Percentiles rank a stretch among this genome's conserved stretches.
Conservation (phyloP, 2,888 invertebrate genomes). For the Phorcus lineatus region DNA sequence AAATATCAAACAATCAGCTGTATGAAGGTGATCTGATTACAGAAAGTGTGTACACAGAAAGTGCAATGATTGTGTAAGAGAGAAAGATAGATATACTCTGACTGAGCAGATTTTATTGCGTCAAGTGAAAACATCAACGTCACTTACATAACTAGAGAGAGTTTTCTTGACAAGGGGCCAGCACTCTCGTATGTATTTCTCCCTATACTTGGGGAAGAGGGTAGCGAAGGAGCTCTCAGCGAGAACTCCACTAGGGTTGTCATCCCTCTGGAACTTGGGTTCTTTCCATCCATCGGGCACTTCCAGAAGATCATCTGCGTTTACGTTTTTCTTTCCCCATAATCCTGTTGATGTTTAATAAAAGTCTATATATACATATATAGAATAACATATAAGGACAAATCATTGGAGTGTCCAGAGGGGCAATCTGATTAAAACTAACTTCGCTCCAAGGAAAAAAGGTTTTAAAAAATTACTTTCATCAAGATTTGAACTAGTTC, state of each 20-base stretch:
- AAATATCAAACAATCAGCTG: no score
- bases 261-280: constrained; percentile 87
- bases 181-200: constrained; percentile 94
- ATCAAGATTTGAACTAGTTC: no score
- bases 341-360: background rate
- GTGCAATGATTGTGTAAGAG: no score
- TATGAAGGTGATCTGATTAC: no score
- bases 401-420: no score
- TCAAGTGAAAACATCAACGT: background rate
- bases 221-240: constrained; percentile 98
- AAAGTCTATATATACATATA: no score
- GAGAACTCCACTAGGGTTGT: constrained; percentile 91
- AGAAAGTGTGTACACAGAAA: no score
- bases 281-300: constrained; percentile 77
- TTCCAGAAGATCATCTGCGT: constrained; percentile 61
- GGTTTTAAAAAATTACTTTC: no score
- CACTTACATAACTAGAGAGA: constrained; percentile 82
- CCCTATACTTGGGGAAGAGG: constrained; percentile 96
- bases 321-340: constrained; percentile 36
- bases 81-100: no score
- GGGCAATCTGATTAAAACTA: no score
- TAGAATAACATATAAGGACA: no score
- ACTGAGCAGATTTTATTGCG: background rate
- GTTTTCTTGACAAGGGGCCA: constrained; percentile 96
- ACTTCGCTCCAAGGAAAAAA: no score